phyloP scores from a whole-genome alignment of 30 jellyfish, hydroid and myxozoan genomes.

The Hydractinia symbiolongicarpus region DNA sequence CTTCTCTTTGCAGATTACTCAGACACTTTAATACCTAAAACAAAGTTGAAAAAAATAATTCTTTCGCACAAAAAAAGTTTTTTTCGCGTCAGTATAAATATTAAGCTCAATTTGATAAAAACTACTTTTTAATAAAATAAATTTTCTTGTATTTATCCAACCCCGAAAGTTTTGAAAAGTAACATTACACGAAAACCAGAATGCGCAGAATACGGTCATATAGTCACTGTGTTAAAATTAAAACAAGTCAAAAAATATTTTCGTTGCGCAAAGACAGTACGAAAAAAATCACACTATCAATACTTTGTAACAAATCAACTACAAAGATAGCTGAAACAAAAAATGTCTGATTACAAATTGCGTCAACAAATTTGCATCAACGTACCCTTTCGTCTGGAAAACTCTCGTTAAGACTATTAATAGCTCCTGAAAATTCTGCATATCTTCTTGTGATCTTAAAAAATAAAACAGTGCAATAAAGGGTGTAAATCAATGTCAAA shows the following conservation, averaged over 20 bases:
- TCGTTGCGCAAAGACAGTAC: no score
- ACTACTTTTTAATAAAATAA: no score
- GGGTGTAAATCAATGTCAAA: background rate
- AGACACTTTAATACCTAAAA: constrained; percentile 71
- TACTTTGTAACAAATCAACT: no score
- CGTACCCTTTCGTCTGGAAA: constrained; percentile 86
- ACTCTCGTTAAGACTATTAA: constrained; percentile 82
- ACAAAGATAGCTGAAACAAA: background rate
- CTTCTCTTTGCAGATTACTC: constrained; percentile 75
- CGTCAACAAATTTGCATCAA: background rate
- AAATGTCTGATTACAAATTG: background rate
- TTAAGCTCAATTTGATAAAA: no score
- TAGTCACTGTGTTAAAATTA: no score
- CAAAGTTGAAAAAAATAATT: background rate
- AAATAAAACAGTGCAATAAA: background rate
- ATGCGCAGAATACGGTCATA: no score
- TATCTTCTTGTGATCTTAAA: constrained; percentile 84
- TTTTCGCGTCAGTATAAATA: background rate
- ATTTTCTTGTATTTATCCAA: no score
- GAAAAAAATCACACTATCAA: no score
- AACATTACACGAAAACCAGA: no score
- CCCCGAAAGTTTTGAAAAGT: no score
- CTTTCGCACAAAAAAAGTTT: background rate
- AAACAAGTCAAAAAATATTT: no score
- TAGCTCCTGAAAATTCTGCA: constrained; percentile 93